Evolutionary conservation across 2,888 invertebrate species (phyloP).

Genomic region (Pheosia tremula): DNA sequence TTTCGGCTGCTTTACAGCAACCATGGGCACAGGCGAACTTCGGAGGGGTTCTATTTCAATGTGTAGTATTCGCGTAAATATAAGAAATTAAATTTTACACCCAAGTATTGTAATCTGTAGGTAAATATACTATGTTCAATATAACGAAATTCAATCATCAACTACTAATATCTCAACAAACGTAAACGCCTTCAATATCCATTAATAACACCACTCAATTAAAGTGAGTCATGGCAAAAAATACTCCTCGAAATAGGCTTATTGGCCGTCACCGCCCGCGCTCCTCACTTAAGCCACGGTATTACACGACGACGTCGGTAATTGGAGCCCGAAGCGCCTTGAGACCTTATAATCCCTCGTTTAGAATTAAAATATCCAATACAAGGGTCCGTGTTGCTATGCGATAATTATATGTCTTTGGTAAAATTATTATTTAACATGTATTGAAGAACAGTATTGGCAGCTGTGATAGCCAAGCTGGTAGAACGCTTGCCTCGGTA

Average conservation of each 20-base stretch:
- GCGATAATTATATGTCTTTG: conserved; percentile 34
- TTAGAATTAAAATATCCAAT: conserved; percentile 51
- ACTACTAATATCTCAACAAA: conserved; percentile 12
- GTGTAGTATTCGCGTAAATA: no score
- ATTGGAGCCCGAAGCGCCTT: conserved; percentile 47
- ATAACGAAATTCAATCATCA: background rate
- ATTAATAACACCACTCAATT: conserved; percentile 15
- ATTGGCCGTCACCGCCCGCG: conserved; percentile 20
- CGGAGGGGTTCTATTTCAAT: no score
- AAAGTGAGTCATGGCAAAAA: conserved; percentile 17
- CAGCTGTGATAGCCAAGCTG: no score
- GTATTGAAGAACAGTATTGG: no score
- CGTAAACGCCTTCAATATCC: conserved; percentile 17
- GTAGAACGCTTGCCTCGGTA: no score
- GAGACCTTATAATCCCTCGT: conserved; percentile 50
- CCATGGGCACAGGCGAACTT: no score
- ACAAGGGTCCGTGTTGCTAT: conserved; percentile 23
- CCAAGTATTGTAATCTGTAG: no score
- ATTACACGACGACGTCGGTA: conserved; percentile 38
- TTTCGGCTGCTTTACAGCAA: no score
- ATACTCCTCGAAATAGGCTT: conserved; percentile 22
- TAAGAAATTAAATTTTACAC: no score
- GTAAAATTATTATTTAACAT: conserved; percentile 20
- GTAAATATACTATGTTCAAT: no score
- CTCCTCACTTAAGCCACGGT: conserved; percentile 25